Evolutionary conservation across 2,797 vertebrate species (phyloP).

Genomic region (Anas bernieri): DNA sequence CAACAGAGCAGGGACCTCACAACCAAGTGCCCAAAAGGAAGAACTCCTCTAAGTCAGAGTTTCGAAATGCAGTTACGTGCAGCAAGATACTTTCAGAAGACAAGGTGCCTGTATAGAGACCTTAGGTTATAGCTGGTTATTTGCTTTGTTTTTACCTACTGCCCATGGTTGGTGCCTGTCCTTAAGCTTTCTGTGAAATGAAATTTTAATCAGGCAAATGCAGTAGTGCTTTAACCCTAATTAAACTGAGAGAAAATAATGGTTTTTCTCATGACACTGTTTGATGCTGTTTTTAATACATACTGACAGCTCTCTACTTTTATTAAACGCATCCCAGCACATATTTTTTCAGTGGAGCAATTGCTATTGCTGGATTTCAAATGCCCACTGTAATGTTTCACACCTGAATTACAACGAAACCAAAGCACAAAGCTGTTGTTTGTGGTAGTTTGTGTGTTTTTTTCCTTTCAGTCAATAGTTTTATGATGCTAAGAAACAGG

Average conservation of each 20-base stretch:
- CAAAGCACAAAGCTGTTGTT: not conserved
- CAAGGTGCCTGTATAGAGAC: not conserved
- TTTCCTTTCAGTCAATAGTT: not conserved
- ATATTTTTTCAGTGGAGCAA: not conserved
- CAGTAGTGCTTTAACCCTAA: not conserved
- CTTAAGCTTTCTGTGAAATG: not conserved
- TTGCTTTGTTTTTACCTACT: not conserved
- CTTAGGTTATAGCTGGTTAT: not conserved
- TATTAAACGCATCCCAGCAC: not conserved
- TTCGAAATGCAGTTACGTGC: not conserved
- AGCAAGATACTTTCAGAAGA: not conserved
- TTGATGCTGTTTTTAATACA: not conserved
- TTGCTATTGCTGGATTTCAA: not conserved
- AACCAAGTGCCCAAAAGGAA: slow-evolving; percentile 38
- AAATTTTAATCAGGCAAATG: not conserved
- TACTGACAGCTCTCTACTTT: not conserved
- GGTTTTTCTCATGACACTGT: not conserved
- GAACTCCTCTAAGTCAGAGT: not conserved
- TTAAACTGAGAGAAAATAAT: not conserved
- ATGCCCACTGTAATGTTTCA: not conserved
- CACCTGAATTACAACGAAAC: not conserved
- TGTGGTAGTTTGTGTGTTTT: not conserved
- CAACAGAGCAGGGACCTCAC: slow-evolving; percentile 24
- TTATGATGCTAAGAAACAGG: not conserved
- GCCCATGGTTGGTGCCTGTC: not conserved